A percentile compares a stretch with the other conserved stretches of the same genome.
These are phyloP conservation scores for Cosmia pyralina DNA, from an alignment of 2,888 invertebrate species.

Conservation along the genomic window DNA sequence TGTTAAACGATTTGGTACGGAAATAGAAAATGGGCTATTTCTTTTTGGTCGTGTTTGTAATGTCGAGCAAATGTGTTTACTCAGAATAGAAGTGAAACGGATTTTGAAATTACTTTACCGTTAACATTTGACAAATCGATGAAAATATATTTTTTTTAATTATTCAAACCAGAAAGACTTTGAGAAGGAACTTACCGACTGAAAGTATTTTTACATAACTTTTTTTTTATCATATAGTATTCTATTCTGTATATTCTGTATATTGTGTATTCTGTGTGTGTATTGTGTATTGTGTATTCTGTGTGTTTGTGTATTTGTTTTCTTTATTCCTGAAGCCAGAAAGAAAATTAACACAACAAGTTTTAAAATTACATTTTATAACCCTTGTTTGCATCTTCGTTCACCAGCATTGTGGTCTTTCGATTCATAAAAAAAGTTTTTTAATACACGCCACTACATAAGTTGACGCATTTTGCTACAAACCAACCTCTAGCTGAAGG, in stretches of 20 bases:
- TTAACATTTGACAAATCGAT: neutral
- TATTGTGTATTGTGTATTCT: no score
- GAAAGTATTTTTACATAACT: no score
- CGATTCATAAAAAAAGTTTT: constrained; percentile 30
- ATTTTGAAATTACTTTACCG: constrained; percentile 23
- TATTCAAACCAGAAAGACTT: neutral
- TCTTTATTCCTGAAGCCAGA: neutral
- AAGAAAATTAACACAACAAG: neutral
- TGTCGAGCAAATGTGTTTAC: constrained; percentile 26
- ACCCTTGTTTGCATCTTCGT: constrained; percentile 13
- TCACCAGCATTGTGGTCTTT: neutral
- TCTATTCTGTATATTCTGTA: no score
- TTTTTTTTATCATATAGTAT: no score
- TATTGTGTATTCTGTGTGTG: no score
- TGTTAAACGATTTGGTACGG: constrained; percentile 66
- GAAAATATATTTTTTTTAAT: neutral
- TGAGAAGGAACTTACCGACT: neutral
- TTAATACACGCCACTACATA: constrained; percentile 34
- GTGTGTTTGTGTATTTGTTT: no score
- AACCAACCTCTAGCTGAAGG: constrained; percentile 5
- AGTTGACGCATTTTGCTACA: constrained; percentile 34
- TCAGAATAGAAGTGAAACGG: constrained; percentile 1
- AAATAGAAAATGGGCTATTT: constrained; percentile 67
- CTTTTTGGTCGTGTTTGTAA: constrained; percentile 29
- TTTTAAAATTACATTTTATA: constrained; percentile 7